A percentile compares a stretch with the other conserved stretches of the same genome.
These are phyloP conservation scores for Drosophila recens DNA, from an alignment of 2,888 invertebrate genomes.

Conservation along the genomic window DNA sequence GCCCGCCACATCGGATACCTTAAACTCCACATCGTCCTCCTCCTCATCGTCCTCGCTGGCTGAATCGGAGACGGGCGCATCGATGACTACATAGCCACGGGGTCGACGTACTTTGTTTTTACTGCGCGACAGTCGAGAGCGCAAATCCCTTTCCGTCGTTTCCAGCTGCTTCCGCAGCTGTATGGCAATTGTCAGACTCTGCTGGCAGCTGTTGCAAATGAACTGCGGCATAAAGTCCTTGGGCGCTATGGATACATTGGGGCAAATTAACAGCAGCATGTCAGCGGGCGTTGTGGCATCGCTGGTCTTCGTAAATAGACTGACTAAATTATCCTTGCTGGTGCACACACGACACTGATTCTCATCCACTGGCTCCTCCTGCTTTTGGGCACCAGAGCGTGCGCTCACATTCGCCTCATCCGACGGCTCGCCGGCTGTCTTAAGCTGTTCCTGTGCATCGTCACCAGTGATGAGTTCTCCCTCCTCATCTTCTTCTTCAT, in stretches of 20 bases:
- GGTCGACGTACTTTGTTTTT: slow-evolving; percentile 83
- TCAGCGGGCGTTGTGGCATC: slow-evolving; percentile 82
- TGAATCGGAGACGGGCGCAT: slow-evolving; percentile 83
- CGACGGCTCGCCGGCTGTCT: slow-evolving; percentile 29
- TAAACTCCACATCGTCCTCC: slow-evolving; percentile 84
- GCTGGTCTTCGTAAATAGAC: slow-evolving; percentile 81
- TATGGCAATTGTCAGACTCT: slow-evolving; percentile 84
- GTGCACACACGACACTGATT: slow-evolving; percentile 84
- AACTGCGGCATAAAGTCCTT: slow-evolving; percentile 85
- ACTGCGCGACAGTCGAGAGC: slow-evolving; percentile 84
- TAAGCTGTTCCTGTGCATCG: slow-evolving; percentile 47
- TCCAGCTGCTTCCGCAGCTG: slow-evolving; percentile 84
- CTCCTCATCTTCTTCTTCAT: slow-evolving; percentile 53
- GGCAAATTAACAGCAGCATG: slow-evolving; percentile 84
- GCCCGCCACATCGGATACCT: slow-evolving; percentile 82
- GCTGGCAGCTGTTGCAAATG: slow-evolving; percentile 84
- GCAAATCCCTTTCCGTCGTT: slow-evolving; percentile 83
- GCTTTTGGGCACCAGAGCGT: slow-evolving; percentile 51
- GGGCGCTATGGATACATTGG: slow-evolving; percentile 83
- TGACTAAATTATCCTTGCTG: slow-evolving; percentile 76
- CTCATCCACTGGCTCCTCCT: slow-evolving; percentile 77
- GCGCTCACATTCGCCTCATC: slow-evolving; percentile 31
- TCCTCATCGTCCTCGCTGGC: slow-evolving; percentile 81
- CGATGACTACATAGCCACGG: slow-evolving; percentile 84
- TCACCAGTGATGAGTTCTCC: slow-evolving; percentile 66